Base-by-base conservation (phyloP, 2,888 invertebrate species). In the Aproaerema taeniolella region DNA sequence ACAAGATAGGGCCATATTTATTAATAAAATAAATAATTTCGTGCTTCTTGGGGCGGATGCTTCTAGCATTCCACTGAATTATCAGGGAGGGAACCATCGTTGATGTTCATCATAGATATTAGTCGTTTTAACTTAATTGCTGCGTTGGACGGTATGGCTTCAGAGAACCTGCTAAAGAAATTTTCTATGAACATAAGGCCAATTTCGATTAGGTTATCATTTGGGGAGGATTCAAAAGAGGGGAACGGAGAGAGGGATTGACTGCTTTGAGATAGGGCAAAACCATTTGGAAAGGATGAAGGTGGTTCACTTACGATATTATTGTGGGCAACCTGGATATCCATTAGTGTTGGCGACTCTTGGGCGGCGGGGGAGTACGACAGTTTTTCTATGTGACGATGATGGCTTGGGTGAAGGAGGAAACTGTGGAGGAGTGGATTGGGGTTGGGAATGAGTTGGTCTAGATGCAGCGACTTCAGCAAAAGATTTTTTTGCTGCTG, bases 21-120 rank as follows among this genome's bases (percentile, higher is more conserved):
- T 35, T 30, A 7, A 50, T 26, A 5, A 15, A 9, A 0, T 43
- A 30, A 11, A 47, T 0, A 14, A 45, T 38, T 25, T 42, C 14
- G 31, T 15, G 33, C 30, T 49, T 50, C 34, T 49, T 50, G 20
- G 20, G 17, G 6, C 28, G 26, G 1, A 50, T 25, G 29, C 47
- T 52, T 5, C 31, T 32, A 39, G 40, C 25, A 38, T 49, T 50
- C 50, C 52, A 50, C 16, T 49, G 46, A 1, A 50, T 13, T 2
- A 26, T 26, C n/a, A 9, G 6, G n/a, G n/a, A 26, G 8, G 20
- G 20, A 20, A 8, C 20, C 20, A 20, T 20, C 8, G 20, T 6
- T 20, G 5, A 6, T 4, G 20, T 20, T 20, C 4, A 20, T 4
- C 5, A 20, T 6, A 6, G 20, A 8, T 8, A 6, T 4, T 4